Conservation (phyloP, 1,140 invertebrate genomes). For the Pseudomyrmex cubaensis region DNA sequence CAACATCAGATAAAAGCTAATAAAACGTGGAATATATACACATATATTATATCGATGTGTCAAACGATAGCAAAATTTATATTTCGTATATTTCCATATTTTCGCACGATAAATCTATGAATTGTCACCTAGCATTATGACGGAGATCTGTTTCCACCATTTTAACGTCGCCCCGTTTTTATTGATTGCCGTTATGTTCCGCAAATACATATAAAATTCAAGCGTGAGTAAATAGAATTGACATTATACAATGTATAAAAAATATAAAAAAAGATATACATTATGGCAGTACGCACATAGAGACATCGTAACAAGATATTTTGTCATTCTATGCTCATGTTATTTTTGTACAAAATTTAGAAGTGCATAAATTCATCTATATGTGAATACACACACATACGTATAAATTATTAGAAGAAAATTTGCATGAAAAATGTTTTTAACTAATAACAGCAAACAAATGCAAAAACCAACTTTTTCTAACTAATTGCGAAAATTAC, state of each 20-base stretch:
- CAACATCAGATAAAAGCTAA: too few species aligned
- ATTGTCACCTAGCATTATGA: conserved; percentile 30
- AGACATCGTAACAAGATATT: conserved; percentile 38
- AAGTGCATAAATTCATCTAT: conserved; percentile 34
- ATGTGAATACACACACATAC: background rate
- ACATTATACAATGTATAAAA: conserved; percentile 42
- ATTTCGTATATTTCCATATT: background rate
- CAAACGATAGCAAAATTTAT: conserved; percentile 21
- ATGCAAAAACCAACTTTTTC: conserved; percentile 11
- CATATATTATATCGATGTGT: background rate
- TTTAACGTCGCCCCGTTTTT: conserved; percentile 8
- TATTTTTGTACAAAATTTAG: conserved; percentile 32
- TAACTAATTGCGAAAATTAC: background rate
- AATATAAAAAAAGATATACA: conserved; percentile 3
- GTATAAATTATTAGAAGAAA: background rate
- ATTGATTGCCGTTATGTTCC: conserved; percentile 17
- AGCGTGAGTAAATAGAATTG: conserved; percentile 12
- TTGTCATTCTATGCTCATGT: conserved; percentile 13
- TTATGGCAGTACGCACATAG: background rate
- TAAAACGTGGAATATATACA: conserved; percentile 6
- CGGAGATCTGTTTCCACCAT: conserved; percentile 1
- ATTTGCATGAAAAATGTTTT: conserved; percentile 43
- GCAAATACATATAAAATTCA: conserved; percentile 20
- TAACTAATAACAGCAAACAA: conserved; percentile 26
- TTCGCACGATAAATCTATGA: conserved; percentile 18